Conservation (phyloP, 2,888 invertebrate species). For the Tanypteryx hageni region DNA sequence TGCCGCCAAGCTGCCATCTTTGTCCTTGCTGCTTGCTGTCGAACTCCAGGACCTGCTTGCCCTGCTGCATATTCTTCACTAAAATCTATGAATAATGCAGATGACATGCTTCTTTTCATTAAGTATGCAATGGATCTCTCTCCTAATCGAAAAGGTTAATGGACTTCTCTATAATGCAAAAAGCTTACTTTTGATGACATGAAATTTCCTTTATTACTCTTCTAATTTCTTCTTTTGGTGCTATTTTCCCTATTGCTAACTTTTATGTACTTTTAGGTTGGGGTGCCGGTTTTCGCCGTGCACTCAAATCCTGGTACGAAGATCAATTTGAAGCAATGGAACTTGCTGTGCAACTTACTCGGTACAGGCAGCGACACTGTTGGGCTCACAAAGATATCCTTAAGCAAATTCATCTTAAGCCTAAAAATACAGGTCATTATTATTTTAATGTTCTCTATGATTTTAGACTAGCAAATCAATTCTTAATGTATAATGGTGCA, state of each 20-base stretch:
- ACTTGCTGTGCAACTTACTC: neutral
- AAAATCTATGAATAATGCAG: neutral
- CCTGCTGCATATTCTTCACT: neutral
- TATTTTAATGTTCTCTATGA: too few species aligned
- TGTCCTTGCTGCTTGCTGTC: slow-evolving; percentile 12
- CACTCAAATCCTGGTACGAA: neutral
- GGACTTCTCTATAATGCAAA: too few species aligned
- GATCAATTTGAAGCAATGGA: slow-evolving; percentile 18
- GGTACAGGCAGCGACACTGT: neutral
- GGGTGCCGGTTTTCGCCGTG: slow-evolving; percentile 33
- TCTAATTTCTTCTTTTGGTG: too few species aligned
- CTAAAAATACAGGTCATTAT: neutral
- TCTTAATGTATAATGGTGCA: too few species aligned
- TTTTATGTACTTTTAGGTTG: neutral
- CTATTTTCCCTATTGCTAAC: neutral
- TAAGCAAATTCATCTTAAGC: neutral
- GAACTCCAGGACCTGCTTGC: neutral
- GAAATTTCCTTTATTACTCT: too few species aligned
- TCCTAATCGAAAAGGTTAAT: slow-evolving; percentile 3
- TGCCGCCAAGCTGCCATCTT: slow-evolving; percentile 41
- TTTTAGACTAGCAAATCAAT: too few species aligned
- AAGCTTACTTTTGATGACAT: too few species aligned
- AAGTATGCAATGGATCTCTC: slow-evolving; percentile 36
- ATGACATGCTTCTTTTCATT: slow-evolving; percentile 10
- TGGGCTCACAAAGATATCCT: slow-evolving; percentile 26